Evolutionary conservation across 2,113 vertebrate genomes (phyloP).

Genomic region (Pardalotus punctatus): DNA sequence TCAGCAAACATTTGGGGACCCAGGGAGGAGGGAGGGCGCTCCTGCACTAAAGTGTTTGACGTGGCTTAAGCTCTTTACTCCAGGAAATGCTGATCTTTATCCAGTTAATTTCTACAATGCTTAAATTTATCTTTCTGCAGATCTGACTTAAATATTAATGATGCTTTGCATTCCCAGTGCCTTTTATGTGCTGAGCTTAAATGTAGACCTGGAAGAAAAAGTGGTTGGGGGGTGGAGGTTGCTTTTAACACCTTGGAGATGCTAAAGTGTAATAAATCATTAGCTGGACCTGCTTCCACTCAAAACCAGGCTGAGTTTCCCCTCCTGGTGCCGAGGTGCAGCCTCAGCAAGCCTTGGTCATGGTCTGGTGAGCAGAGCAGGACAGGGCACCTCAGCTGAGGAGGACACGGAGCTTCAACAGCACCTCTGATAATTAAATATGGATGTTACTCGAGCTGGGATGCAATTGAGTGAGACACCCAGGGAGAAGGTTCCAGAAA

Average conservation of each 20-base stretch:
- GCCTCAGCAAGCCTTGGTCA: background rate
- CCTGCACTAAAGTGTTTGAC: background rate
- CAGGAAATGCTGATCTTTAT: background rate
- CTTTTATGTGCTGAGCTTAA: background rate
- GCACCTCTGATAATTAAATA: background rate
- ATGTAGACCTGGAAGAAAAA: background rate
- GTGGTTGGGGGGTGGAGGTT: background rate
- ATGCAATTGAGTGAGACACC: background rate
- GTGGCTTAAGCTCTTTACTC: background rate
- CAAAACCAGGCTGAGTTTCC: background rate
- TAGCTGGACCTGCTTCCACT: background rate
- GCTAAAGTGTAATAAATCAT: background rate
- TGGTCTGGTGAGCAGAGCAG: background rate
- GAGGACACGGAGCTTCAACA: background rate
- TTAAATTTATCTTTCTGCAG: background rate
- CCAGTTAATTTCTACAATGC: background rate
- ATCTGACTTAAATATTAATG: constrained; percentile 28
- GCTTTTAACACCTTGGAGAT: background rate
- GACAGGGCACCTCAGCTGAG: background rate
- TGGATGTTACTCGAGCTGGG: background rate
- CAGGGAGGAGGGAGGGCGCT: background rate
- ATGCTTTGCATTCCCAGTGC: background rate
- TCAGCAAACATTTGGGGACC: background rate
- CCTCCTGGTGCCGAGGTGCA: background rate
- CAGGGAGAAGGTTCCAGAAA: background rate